Evolutionary conservation across 2,888 invertebrate species (phyloP).

Genomic region (Perizoma flavofasciatum): DNA sequence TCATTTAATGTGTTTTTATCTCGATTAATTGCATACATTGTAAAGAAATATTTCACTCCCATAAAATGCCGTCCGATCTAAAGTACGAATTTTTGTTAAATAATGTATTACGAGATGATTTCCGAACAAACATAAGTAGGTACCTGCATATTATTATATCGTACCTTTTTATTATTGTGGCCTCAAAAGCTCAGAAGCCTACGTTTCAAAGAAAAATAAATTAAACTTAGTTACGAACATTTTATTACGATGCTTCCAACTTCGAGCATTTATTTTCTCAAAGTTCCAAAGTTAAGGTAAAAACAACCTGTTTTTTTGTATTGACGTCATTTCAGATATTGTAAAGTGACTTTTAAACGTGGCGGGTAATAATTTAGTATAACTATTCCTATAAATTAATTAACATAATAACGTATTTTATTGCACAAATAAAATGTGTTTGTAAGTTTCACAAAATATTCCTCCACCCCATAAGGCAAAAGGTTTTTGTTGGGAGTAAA

Average conservation of each 20-base stretch:
- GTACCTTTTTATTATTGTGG: slow-evolving; percentile 6
- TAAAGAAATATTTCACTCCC: too few species aligned
- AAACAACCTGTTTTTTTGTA: slow-evolving; percentile 36
- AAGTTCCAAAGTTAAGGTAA: slow-evolving; percentile 29
- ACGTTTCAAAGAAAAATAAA: slow-evolving; percentile 27
- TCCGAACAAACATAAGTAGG: neutral
- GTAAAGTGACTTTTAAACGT: slow-evolving; percentile 1
- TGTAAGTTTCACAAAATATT: too few species aligned
- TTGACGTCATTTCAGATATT: slow-evolving; percentile 32
- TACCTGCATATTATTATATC: neutral
- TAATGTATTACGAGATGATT: neutral
- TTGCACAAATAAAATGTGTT: too few species aligned
- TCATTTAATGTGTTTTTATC: too few species aligned
- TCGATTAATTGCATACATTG: too few species aligned
- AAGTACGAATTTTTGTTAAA: too few species aligned
- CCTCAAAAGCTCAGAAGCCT: slow-evolving; percentile 14
- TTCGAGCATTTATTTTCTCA: slow-evolving; percentile 37
- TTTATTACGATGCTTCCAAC: slow-evolving; percentile 33
- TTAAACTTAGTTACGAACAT: slow-evolving; percentile 28
- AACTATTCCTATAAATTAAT: too few species aligned
- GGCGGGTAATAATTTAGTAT: too few species aligned
- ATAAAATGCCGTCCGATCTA: too few species aligned
- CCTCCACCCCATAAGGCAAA: too few species aligned
- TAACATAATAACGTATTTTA: too few species aligned
- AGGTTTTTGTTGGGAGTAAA: too few species aligned